Percentiles rank a stretch among this genome's conserved stretches.
Evolutionary conservation across 2,113 vertebrate genomes (phyloP).

Genomic region (Chrysochloris asiatica): DNA sequence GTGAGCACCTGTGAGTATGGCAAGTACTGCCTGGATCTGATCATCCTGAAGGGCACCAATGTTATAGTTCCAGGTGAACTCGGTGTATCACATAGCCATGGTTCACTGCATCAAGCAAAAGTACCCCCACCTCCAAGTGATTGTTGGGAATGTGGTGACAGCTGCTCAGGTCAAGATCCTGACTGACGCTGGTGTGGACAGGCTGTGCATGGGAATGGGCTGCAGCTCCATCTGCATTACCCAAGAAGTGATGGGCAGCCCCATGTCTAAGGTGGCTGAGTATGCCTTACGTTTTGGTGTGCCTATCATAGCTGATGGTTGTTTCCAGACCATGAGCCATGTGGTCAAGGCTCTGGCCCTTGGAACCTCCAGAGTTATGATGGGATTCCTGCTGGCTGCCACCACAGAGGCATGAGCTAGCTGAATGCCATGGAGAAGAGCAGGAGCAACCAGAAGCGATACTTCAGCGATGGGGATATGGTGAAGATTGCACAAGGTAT

Average conservation of each 20-base stretch:
- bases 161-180: constrained; percentile 96
- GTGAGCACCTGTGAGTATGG: constrained; percentile 94
- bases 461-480: constrained; percentile 95
- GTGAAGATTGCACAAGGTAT: constrained; percentile 96
- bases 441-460: constrained; percentile 94
- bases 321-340: constrained; percentile 94
- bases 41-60: constrained; percentile 92
- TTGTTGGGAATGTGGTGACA: constrained; percentile 96
- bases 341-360: constrained; percentile 94
- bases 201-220: constrained; percentile 94
- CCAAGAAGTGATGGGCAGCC: constrained; percentile 88
- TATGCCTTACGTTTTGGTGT: constrained; percentile 94
- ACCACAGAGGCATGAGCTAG: constrained; percentile 96
- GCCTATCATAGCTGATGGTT: constrained; percentile 94
- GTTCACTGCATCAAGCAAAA: constrained; percentile 96
- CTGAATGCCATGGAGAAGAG: constrained; percentile 95
- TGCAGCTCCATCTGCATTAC: constrained; percentile 97
- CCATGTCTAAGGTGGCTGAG: constrained; percentile 95
- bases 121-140: constrained; percentile 93
- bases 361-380: constrained; percentile 96
- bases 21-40: constrained; percentile 93
- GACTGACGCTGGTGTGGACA: constrained; percentile 94
- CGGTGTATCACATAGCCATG: constrained; percentile 94
- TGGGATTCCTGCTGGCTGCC: constrained; percentile 93
- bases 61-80: constrained; percentile 95